Base-by-base conservation (phyloP, 1,140 invertebrate genomes). In the Hypothenemus hampei region DNA sequence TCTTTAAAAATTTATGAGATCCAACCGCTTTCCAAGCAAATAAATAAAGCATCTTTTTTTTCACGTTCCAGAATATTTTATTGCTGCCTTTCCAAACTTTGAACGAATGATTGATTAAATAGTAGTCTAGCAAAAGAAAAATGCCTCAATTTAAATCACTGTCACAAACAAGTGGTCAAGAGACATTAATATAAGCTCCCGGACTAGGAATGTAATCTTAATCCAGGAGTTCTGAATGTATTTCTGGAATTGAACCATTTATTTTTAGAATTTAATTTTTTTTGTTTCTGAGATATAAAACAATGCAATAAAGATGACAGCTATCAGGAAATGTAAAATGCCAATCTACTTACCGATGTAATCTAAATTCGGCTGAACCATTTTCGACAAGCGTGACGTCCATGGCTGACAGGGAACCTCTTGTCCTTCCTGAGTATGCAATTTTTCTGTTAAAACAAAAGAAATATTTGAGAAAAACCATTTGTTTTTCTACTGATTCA, bases 321-420 rank as follows among this genome's bases (percentile, higher is more conserved):
- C 5, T 29, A 29, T 29, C n/a, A 29, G n/a, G n/a, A n/a, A n/a
- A n/a, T 29, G 15, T 10, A 37, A 49, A 15, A 19, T 35, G 23
- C n/a, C n/a, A 50, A 35, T 54, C 15, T 21, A 56, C 75, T 81
- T 80, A 91, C 89, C 87, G 62, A 85, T 87, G 64, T 84, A 97
- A 72, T 97, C 93, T 37, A 97, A 78, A 75, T 92, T 89, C 0
- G 93, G 93, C 73, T 97, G 93, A 7, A 86, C 85, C 80, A 95
- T 88, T 77, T 95, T 97, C 0, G 93, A 84, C 18, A 89, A 73
- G 65, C 91, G 83, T 22, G 85, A 88, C 21, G 90, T 93, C 92
- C 93, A 97, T 4, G 85, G 83, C 65, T 83, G 81, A 63, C 85
- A 86, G 46, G 77, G 71, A 58, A 91, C 81, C 64, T 81, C 79